Base-by-base conservation (phyloP, 2,888 invertebrate genomes). In the Dryomyza anilis region DNA sequence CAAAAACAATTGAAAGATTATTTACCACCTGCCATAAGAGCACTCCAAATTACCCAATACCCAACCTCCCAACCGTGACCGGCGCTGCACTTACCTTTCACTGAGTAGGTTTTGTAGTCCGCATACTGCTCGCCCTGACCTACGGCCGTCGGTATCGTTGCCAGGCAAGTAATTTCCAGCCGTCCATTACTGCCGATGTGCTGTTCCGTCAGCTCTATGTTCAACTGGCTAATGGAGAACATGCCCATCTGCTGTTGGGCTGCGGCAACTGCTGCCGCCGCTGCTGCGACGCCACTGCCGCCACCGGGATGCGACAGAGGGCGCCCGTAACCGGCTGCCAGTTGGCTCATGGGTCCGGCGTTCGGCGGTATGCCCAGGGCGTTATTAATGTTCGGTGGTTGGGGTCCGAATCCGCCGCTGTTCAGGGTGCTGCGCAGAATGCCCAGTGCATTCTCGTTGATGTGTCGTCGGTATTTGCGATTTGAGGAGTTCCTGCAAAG, bases 121-220 rank as follows among this genome's bases (percentile, higher is more conserved):
- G 92, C 92, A 76, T 88, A 93, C 71, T 88, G 86, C 73, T 90
- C 91, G 62, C 89, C 88, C 39, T 88, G 88, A 16, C 87, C 89
- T 21, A 91, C 87, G 71, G 90, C 90, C 65, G 89, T 89, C 1
- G 93, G 93, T 72, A 93, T 93, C 57, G 93, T 92, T 43, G 92
- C 88, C 67, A 91, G 86, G 77, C 93, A 93, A 33, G 90, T 91
- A 66, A 93, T 86, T 76, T 89, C 88, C 69, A 92, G 84, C 63
- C 87, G 85, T 0, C 91, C 91, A 73, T 91, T 90, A 29, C 87
- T 88, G 3, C 89, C 89, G 30, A 88, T 87, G 72, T 90, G 89
- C 46, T 91, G 84, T 72, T 90, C 89, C 2, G 90, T 89, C 71
- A 93, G 88, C 63, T 91, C 89, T 68, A 93, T 88, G 81, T 89